Evolutionary conservation across 2,113 vertebrate genomes (phyloP).

Genomic region (Eira barbara): DNA sequence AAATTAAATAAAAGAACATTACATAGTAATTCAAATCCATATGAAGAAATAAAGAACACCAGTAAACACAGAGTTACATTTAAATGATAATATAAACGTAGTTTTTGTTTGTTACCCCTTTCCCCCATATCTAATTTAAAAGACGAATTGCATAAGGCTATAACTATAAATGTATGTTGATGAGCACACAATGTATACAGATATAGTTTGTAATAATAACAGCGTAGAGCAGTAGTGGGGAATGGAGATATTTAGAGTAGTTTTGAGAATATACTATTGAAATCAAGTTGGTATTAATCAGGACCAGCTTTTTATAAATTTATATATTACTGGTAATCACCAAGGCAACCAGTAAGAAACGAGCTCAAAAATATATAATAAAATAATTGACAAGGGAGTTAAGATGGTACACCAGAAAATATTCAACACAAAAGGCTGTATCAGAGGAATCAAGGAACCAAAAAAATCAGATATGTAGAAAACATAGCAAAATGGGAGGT

Average conservation of each 20-base stretch:
- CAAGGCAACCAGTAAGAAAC: background rate
- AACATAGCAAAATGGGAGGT: background rate
- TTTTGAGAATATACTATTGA: background rate
- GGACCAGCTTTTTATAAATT: background rate
- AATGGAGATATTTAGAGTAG: background rate
- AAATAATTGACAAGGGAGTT: background rate
- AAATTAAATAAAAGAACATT: background rate
- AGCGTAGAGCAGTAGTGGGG: background rate
- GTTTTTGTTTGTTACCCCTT: background rate
- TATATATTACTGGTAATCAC: background rate
- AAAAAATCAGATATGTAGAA: background rate
- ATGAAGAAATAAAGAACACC: background rate
- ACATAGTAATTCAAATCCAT: background rate
- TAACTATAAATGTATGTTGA: background rate
- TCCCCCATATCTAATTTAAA: background rate
- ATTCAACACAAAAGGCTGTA: background rate
- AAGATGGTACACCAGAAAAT: background rate
- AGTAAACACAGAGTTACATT: background rate
- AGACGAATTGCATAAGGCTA: background rate
- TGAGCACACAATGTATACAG: background rate
- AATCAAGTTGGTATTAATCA: background rate
- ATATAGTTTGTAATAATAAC: background rate
- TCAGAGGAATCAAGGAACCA: background rate
- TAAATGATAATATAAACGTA: background rate
- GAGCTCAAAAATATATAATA: background rate